Conservation (phyloP, 2,797 vertebrate species). For the Sebastes oblongus region DNA sequence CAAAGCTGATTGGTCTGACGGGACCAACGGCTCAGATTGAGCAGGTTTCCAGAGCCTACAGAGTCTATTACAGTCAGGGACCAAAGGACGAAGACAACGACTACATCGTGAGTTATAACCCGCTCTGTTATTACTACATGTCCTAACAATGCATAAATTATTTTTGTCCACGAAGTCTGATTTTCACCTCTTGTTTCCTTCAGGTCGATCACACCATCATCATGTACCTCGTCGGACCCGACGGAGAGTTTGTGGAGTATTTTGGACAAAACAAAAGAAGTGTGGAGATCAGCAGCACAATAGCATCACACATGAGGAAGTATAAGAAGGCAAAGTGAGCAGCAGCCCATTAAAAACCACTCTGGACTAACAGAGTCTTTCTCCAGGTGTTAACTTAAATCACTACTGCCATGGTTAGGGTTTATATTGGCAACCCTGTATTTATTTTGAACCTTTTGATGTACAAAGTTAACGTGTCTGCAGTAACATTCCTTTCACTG, state of each 20-base stretch:
- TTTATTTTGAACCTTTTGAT: slow-evolving; percentile 28
- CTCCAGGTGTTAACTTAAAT: background rate
- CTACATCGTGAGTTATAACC: slow-evolving; percentile 92
- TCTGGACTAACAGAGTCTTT: background rate
- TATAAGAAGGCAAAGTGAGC: slow-evolving; percentile 59
- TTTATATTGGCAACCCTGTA: background rate
- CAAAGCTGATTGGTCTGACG: slow-evolving; percentile 93
- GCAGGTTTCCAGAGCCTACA: slow-evolving; percentile 88
- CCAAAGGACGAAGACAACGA: slow-evolving; percentile 96
- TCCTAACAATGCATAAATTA: background rate
- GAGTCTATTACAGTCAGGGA: slow-evolving; percentile 95
- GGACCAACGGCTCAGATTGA: slow-evolving; percentile 86
- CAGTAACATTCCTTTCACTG: background rate
- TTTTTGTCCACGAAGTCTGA: background rate
- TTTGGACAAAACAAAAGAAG: slow-evolving; percentile 94
- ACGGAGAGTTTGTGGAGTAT: slow-evolving; percentile 92
- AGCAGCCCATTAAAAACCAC: background rate
- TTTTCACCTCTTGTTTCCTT: background rate
- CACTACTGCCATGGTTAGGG: fast-evolving
- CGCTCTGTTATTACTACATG: background rate
- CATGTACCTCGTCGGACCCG: slow-evolving; percentile 95
- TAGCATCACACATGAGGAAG: slow-evolving; percentile 90
- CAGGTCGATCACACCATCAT: slow-evolving; percentile 99
- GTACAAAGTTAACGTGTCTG: background rate
- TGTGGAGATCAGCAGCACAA: slow-evolving; percentile 84